Conservation (phyloP, 1,140 invertebrate species). For the Varroa destructor region DNA sequence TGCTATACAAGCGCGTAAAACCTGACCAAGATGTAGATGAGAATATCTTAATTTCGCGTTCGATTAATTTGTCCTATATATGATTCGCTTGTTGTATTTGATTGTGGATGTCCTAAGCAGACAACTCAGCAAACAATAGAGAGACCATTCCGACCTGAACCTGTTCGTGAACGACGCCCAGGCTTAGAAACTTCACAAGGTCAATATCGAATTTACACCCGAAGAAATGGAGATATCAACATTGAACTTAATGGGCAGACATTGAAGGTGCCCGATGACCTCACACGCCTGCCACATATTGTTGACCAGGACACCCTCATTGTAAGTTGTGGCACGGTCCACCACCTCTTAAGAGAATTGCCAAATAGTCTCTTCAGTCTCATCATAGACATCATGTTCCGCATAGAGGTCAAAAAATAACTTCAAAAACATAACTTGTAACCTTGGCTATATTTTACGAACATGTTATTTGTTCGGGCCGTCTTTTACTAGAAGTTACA, state of each 20-base stretch:
- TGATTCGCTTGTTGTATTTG: too few relatives aligned
- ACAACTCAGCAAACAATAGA: slow-evolving; percentile 16
- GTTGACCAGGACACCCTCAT: background rate
- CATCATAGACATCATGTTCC: background rate
- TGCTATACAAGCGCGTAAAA: too few relatives aligned
- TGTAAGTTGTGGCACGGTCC: background rate
- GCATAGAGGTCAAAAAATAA: too few relatives aligned
- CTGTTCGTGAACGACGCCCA: slow-evolving; percentile 7
- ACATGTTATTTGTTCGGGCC: too few relatives aligned
- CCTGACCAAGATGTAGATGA: too few relatives aligned
- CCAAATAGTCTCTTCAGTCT: background rate
- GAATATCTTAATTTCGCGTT: too few relatives aligned
- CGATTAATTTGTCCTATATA: too few relatives aligned
- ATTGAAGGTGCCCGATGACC: slow-evolving; percentile 8
- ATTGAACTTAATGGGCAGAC: slow-evolving; percentile 9
- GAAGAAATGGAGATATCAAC: slow-evolving; percentile 8
- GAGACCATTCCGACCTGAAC: background rate
- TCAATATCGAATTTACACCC: slow-evolving; percentile 21
- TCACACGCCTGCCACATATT: slow-evolving; percentile 13
- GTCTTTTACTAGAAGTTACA: too few relatives aligned
- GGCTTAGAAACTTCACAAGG: background rate
- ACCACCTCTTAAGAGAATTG: background rate
- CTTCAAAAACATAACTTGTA: too few relatives aligned
- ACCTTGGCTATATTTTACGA: too few relatives aligned
- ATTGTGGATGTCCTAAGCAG: background rate